Base-by-base conservation (phyloP, 2,113 vertebrate species). In the Hiodon alosoides region DNA sequence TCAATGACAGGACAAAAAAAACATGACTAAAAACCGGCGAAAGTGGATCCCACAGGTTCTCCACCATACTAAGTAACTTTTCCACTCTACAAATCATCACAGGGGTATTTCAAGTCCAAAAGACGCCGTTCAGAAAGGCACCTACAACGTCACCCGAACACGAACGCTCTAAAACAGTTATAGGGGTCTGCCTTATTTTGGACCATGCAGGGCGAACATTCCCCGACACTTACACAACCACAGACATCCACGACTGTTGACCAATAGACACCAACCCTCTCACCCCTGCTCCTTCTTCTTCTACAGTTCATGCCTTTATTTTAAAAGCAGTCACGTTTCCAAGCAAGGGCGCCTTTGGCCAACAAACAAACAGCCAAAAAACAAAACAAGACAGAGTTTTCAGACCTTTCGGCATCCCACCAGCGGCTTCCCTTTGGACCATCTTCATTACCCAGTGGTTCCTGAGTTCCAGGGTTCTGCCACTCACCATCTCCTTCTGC, bases 141-240 rank as follows among this genome's bases (percentile, higher is more conserved):
- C 86, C 84, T 71, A 88, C 85, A 77, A 87, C 83, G 83, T 82
- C 83, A 88, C 86, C 83, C 83, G 83, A 79, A 85, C 77, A 78
- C 80, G 76, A 82, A 88, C 85, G 75, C 83, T 84, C 84, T 88
- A 88, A 85, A 76, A 83, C 81, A 84, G 79, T 53, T 64, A 86
- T 48, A 81, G 31, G 83, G 14, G 7, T 67, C 31, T 50, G 17
- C 51, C 80, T 80, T 79, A 78, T 70, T 69, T 71, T 67, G 83
- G 85, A 76, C 82, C 78, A 16, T 4, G 77, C 77, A 76, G 83
- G 72, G 82, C 77, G 83, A 80, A 80, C 80, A 84, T 85, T 82
- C 83, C 79, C 78, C 7, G 11, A 66, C 64, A 66, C 48, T 80
- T 79, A 85, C 79, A 85, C 87, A 79, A 85, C 78, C 86, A 88